phyloP scores from a whole-genome alignment of 2,888 invertebrate genomes.

The Enchytraeus crypticus region DNA sequence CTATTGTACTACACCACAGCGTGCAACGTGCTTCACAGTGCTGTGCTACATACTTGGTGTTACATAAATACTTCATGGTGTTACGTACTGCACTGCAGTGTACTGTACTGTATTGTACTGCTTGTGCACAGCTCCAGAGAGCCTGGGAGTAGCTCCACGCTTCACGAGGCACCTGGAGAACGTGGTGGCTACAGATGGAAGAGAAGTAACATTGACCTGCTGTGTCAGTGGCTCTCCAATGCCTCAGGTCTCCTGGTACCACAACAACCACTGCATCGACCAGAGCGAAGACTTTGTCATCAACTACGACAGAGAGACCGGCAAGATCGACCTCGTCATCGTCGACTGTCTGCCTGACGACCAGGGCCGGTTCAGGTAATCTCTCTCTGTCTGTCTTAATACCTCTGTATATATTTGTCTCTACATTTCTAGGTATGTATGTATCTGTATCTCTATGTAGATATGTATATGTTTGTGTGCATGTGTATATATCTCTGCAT shows the following conservation, averaged over 20 bases:
- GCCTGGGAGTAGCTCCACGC: conserved; percentile 32
- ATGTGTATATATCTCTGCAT: too few relatives aligned
- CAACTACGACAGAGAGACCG: conserved; percentile 42
- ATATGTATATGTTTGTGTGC: too few relatives aligned
- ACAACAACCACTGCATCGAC: conserved; percentile 46
- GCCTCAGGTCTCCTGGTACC: conserved; percentile 46
- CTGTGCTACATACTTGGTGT: too few relatives aligned
- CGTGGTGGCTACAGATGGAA: conserved; percentile 35
- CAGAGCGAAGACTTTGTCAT: conserved; percentile 47
- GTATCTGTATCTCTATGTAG: too few relatives aligned
- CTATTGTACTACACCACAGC: too few relatives aligned
- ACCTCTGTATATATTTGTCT: too few relatives aligned
- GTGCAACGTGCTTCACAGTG: too few relatives aligned
- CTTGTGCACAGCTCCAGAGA: conserved; percentile 20
- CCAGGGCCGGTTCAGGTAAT: conserved; percentile 54
- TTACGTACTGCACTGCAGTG: too few relatives aligned
- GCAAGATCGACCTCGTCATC: conserved; percentile 43
- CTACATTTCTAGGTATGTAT: too few relatives aligned
- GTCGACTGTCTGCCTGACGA: conserved; percentile 49
- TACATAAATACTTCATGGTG: too few relatives aligned
- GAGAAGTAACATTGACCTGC: conserved; percentile 41
- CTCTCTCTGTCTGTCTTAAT: too few relatives aligned
- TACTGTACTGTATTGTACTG: too few relatives aligned
- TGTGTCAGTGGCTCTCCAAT: conserved; percentile 41
- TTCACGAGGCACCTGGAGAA: conserved; percentile 35